Base-by-base conservation (phyloP, 2,888 invertebrate genomes). In the Ernsta delagoae region DNA sequence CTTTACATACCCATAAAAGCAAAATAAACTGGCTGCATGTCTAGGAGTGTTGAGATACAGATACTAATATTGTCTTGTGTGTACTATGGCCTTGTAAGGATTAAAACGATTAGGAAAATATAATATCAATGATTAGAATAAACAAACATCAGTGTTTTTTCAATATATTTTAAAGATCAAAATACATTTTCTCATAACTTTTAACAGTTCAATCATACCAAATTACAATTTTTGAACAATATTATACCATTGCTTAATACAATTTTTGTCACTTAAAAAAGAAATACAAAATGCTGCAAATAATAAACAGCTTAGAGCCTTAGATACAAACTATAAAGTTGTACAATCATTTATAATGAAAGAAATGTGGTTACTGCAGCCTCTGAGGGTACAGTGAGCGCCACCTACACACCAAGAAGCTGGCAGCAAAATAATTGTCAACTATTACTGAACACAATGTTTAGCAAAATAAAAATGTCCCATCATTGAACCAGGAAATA, bases 211-310 rank as follows among this genome's bases (percentile, higher is more conserved):
- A 39, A 39, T 39, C 39, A 39, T 39, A 39, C 39, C 39, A 39
- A 39, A 39, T 39, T 39, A 39, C 39, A 39, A 39, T 39, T 86
- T 86, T 84, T 76, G 84, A 85, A 86, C 85, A 88, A 87, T 73
- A 79, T 77, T 79, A 79, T 81, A 81, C 78, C 78, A 83, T 81
- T 80, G 77, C 78, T 72, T 80, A 82, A 79, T 79, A 81, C 80
- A 80, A 83, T 81, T 53, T 50, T 76, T 45, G 83, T 86, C 83
- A 84, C 79, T 83, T 83, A 87, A 83, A 82, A 41, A 84, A 68
- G 41, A 39, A 87, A 83, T 87, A 89, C 82, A 88, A 86, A 87
- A 87, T 81, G 85, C 82, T 85, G 87, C 84, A 87, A 86, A 81
- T 78, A 83, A 83, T 80, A 77, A 83, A 86, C 84, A 85, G 88